These are phyloP conservation scores for Perizoma flavofasciatum DNA, from an alignment of 2,888 invertebrate genomes.

Conservation along the genomic window DNA sequence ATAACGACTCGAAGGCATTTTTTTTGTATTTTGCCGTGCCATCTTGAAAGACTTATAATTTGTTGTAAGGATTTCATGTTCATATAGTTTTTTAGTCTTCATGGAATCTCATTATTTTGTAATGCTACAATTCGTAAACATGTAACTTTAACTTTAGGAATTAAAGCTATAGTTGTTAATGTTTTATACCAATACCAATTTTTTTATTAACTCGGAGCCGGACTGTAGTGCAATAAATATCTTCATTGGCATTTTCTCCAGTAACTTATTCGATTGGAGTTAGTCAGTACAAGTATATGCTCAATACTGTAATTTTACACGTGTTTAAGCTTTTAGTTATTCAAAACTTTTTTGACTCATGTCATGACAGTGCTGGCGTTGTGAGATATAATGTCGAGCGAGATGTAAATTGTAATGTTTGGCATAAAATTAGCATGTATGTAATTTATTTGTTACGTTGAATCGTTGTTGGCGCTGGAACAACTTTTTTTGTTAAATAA, in stretches of 20 bases:
- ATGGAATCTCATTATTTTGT: constrained; percentile 80
- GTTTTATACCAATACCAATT: constrained; percentile 59
- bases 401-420: constrained; percentile 77
- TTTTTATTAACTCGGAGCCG: constrained; percentile 59
- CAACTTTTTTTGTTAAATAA: constrained; percentile 80
- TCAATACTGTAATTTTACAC: constrained; percentile 32
- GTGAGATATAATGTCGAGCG: constrained; percentile 68
- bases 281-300: constrained; percentile 38
- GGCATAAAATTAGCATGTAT: constrained; percentile 78
- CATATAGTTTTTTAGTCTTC: constrained; percentile 83
- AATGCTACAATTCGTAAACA: constrained; percentile 67
- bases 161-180: constrained; percentile 62
- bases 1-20: constrained; percentile 76
- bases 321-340: constrained; percentile 45
- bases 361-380: constrained; percentile 63
- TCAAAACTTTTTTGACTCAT: constrained; percentile 46
- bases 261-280: constrained; percentile 43
- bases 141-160: constrained; percentile 61
- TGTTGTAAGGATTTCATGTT: constrained; percentile 82
- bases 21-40: constrained; percentile 77
- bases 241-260: constrained; percentile 47
- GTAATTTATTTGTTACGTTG: constrained; percentile 77
- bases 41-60: constrained; percentile 81
- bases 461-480: constrained; percentile 77
- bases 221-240: constrained; percentile 52